Evolutionary conservation across 2,888 invertebrate species (phyloP).

Genomic region (Xanthorhoe designata): DNA sequence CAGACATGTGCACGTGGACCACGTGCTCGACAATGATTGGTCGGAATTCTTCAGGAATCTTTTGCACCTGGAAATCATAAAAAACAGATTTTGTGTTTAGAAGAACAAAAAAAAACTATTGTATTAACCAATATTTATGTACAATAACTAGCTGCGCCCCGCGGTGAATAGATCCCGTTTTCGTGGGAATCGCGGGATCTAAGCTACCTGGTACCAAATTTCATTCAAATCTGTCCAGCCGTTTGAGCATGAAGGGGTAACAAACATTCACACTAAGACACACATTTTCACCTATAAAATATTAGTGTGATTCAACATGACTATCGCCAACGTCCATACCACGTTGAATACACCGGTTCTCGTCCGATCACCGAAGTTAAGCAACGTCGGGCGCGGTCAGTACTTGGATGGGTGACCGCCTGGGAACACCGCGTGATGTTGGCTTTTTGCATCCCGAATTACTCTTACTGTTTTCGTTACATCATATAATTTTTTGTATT

Average conservation of each 20-base stretch:
- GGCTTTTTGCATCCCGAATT: conserved; percentile 52
- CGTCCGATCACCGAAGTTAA: conserved; percentile 81
- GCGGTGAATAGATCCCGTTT: no score
- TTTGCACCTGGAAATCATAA: conserved; percentile 77
- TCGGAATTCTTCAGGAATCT: conserved; percentile 89
- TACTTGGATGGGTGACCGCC: conserved; percentile 71
- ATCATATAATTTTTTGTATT: no score
- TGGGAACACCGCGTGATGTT: conserved; percentile 66
- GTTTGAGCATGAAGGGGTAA: no score
- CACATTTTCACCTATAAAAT: no score
- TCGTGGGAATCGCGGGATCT: no score
- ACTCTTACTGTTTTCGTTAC: not conserved
- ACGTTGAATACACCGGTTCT: conserved; percentile 59
- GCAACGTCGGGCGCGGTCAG: conserved; percentile 78
- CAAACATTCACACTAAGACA: no score
- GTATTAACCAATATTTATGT: not conserved
- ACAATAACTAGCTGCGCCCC: no score
- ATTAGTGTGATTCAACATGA: no score
- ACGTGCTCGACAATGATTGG: conserved; percentile 92
- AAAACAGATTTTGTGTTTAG: not conserved
- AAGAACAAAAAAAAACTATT: not conserved
- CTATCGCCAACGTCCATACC: conserved; percentile 40
- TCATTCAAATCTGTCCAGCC: no score
- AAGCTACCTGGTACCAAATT: no score
- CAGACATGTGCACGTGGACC: conserved; percentile 93